Evolutionary conservation across 2,888 invertebrate genomes (phyloP), one percentile per base, ranked within the genome.

Genomic region (Drosophila meridionalis): DNA sequence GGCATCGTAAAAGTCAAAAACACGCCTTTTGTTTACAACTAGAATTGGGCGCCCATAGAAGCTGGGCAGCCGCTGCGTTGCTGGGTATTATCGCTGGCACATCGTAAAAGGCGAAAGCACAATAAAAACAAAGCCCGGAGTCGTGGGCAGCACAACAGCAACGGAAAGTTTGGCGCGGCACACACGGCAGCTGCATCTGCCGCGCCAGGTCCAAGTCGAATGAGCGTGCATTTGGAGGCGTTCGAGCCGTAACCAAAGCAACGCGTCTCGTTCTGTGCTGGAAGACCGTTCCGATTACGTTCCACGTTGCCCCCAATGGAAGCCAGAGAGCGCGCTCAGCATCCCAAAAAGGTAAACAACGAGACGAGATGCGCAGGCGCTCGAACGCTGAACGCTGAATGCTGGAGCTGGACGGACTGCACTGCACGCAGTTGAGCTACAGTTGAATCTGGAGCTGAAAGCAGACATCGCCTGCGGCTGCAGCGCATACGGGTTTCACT

Each of bases 191-290:
- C 79, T 85, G 87, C 89, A 87, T 76, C 85, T 77, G 56, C 78
- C 78, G 69, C 82, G 79, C 76, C 82, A 65, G 83, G 66, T 87
- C 84, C 87, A 76, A 89, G 87, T 82, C 73, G 89, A 89, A 87
- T 87, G 87, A 87, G 75, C 78, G 74, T 69, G 73, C 68, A 73
- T 83, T 80, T 81, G 85, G 85, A 82, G 85, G 89, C 81, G 80
- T 74, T 76, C 59, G 63, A 58, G 74, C 74, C 71, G 66, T 73
- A 32, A 71, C 53, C 67, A 45, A 48, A 53, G 58, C 52, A 71
- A 43, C 42, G 57, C 75, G 64, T 64, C 71, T 53, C 45, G 14
- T 45, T 63, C n/a, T 55, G 34, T 30, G 47, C 59, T 78, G 78
- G 78, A 76, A 79, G 8, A 14, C 30, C 45, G 38, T 43, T 61